phyloP scores from a whole-genome alignment of 2,888 invertebrate species.

The Boloria euphrosyne region DNA sequence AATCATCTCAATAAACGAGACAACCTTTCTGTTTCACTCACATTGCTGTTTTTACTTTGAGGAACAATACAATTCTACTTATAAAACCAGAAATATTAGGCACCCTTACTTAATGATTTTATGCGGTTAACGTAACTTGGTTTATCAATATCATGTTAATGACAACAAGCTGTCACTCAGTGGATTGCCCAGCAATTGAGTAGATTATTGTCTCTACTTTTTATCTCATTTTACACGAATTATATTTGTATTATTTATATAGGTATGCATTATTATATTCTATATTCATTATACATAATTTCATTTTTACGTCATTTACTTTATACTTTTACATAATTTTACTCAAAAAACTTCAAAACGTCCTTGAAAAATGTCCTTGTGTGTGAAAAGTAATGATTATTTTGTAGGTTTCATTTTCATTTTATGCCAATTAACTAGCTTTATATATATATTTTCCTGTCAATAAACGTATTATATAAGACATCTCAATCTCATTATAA shows the following conservation, averaged over 20 bases:
- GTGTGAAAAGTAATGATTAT: too few relatives aligned
- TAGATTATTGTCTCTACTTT: conserved; percentile 46
- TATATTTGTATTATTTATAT: not conserved
- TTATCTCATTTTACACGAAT: not conserved
- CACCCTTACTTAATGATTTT: conserved; percentile 2
- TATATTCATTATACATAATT: too few relatives aligned
- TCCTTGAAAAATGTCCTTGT: too few relatives aligned
- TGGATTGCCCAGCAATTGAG: conserved; percentile 50
- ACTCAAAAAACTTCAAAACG: too few relatives aligned
- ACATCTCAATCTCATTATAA: too few relatives aligned
- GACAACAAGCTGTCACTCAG: conserved; percentile 45
- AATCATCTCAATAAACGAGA: conserved; percentile 48
- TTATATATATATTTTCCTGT: too few relatives aligned
- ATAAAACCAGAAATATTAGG: conserved; percentile 30
- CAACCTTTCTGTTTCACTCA: conserved; percentile 43
- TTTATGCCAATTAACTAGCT: too few relatives aligned
- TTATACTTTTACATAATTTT: too few relatives aligned
- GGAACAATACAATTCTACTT: conserved; percentile 17
- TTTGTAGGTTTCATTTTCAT: too few relatives aligned
- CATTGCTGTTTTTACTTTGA: conserved; percentile 46
- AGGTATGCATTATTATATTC: too few relatives aligned
- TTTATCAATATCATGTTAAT: conserved; percentile 31
- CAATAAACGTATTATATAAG: too few relatives aligned
- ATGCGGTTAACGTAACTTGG: conserved; percentile 10
- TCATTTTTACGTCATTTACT: too few relatives aligned